These are phyloP conservation scores for Brenthis hecate DNA, from an alignment of 2,888 invertebrate genomes.

Conservation along the genomic window DNA sequence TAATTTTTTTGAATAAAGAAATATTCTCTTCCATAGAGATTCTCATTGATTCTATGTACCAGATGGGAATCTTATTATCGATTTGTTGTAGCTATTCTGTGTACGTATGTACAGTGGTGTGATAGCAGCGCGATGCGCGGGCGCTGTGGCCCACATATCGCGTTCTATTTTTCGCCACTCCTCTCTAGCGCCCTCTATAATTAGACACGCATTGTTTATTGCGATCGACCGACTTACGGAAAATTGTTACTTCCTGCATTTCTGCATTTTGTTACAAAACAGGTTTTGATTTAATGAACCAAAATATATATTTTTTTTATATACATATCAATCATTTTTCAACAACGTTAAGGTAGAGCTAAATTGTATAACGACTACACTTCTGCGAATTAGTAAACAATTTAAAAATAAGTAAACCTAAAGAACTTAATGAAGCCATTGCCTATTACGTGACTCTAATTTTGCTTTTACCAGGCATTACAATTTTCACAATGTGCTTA, in stretches of 20 bases:
- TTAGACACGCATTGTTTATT: constrained; percentile 76
- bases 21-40: no score
- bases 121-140: constrained; percentile 51
- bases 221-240: constrained; percentile 61
- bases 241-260: constrained; percentile 58
- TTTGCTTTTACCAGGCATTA: background rate
- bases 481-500: background rate
- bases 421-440: background rate
- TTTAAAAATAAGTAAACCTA: background rate
- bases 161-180: constrained; percentile 70
- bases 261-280: constrained; percentile 27
- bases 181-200: constrained; percentile 70
- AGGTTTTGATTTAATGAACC: background rate
- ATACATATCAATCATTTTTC: no score
- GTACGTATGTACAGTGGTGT: background rate
- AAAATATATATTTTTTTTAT: background rate
- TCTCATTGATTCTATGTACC: background rate
- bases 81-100: background rate
- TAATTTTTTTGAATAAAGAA: no score
- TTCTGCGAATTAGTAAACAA: no score
- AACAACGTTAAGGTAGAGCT: no score
- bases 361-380: no score
- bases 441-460: background rate
- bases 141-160: constrained; percentile 73
- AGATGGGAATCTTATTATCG: background rate